Base-by-base conservation (phyloP, 2,888 invertebrate species). In the Sesia bembeciformis region DNA sequence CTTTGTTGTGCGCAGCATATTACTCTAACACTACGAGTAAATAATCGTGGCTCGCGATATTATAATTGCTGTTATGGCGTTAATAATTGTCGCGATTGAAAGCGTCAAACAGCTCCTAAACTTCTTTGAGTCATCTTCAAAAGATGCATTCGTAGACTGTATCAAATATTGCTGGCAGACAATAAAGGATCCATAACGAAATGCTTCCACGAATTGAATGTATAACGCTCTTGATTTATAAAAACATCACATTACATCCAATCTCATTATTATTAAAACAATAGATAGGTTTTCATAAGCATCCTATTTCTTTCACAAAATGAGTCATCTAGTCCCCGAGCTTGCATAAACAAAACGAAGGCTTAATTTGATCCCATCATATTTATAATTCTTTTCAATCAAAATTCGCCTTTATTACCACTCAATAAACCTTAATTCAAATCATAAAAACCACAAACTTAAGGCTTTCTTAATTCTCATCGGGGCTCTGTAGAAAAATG, bases 281-380 rank as follows among this genome's bases (percentile, higher is more conserved):
- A 76, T 72, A 70, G 70, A 67, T 67, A 68, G 60, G 60, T 69
- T 72, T 70, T 71, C 70, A 69, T 70, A 62, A 64, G 62, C 60
- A 70, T 77, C 74, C 69, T 74, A 77, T 81, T 80, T 77, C 78
- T 78, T 81, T 70, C 71, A 71, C 74, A 63, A 75, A 76, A 77
- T 83, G 81, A 84, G 74, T 84, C 83, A 84, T 76, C 74, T 67
- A 64, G 62, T 62, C 62, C 60, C 66, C 57, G 59, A 63, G 62
- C 68, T 69, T 69, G 70, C 75, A 74, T 74, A 72, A 74, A 76
- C 72, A 73, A 67, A 70, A 68, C 70, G 67, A 67, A 65, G 62
- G 65, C 72, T 70, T 68, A 72, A 77, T 75, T 72, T 75, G 66
- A 46, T 69, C 65, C 64, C 66, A 68, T 67, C 68, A 66, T 67